Conservation (phyloP, 30 jellyfish, hydroid and myxozoan species). For the Turritopsis dohrnii region DNA sequence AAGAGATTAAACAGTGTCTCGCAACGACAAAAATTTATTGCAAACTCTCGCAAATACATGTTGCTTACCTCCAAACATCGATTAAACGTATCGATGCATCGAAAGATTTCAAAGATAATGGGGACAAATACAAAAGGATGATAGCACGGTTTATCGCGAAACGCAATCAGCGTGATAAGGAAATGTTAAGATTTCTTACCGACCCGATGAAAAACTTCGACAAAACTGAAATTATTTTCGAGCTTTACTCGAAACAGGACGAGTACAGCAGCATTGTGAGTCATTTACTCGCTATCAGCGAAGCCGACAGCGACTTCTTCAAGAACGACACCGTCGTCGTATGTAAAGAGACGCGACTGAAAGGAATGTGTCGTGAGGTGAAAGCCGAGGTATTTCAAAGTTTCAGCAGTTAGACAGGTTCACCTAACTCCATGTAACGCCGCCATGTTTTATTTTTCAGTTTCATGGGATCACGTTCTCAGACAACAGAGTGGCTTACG, state of each 20-base stretch:
- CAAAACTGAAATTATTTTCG: not conserved
- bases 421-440: no score
- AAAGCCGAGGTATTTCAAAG: not conserved
- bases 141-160: not conserved
- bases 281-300: not conserved
- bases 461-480: not conserved
- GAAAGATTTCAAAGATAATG: not conserved
- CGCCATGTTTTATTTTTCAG: not conserved
- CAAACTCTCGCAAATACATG: not conserved
- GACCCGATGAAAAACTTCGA: not conserved
- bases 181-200: not conserved
- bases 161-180: not conserved
- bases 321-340: not conserved
- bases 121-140: not conserved
- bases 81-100: not conserved
- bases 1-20: not conserved
- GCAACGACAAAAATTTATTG: not conserved
- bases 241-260: not conserved
- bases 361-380: not conserved
- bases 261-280: not conserved
- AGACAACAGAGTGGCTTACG: not conserved
- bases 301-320: not conserved
- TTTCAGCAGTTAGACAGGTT: no score
- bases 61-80: not conserved
- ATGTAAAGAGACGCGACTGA: not conserved